phyloP scores from a whole-genome alignment of 1,140 invertebrate genomes.

The Leucophenga varia region DNA sequence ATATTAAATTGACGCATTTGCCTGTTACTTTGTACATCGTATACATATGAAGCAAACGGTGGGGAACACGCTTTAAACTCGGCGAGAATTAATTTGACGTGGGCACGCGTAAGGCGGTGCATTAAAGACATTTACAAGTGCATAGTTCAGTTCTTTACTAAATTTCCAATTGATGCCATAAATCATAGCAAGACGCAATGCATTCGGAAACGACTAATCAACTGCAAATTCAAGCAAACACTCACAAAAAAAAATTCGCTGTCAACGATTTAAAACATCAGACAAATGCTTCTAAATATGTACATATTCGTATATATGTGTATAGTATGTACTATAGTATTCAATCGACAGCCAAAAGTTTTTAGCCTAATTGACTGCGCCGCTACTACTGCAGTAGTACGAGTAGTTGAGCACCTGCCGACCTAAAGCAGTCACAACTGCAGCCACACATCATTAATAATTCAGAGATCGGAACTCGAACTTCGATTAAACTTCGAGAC shows the following conservation, averaged over 20 bases:
- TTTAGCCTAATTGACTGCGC: too few relatives aligned
- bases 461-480: slow-evolving; percentile 11
- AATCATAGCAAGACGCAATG: slow-evolving; percentile 29
- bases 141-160: neutral
- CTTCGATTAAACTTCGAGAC: neutral
- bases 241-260: slow-evolving; percentile 13
- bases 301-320: too few relatives aligned
- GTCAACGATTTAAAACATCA: slow-evolving; percentile 10
- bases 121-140: neutral
- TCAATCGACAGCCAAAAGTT: too few relatives aligned
- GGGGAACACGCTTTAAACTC: neutral
- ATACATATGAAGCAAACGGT: neutral
- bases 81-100: slow-evolving; percentile 31
- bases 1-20: slow-evolving; percentile 8
- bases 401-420: slow-evolving; percentile 37
- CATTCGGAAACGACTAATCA: slow-evolving; percentile 27
- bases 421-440: slow-evolving; percentile 15
- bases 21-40: too few relatives aligned
- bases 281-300: too few relatives aligned
- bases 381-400: slow-evolving; percentile 25
- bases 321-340: too few relatives aligned
- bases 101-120: slow-evolving; percentile 4
- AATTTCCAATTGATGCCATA: slow-evolving; percentile 17
- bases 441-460: slow-evolving; percentile 38
- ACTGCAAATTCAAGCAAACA: slow-evolving; percentile 20